These are phyloP conservation scores for Pogonognathellus flavescens DNA, from an alignment of 1,140 invertebrate genomes.

Conservation along the genomic window DNA sequence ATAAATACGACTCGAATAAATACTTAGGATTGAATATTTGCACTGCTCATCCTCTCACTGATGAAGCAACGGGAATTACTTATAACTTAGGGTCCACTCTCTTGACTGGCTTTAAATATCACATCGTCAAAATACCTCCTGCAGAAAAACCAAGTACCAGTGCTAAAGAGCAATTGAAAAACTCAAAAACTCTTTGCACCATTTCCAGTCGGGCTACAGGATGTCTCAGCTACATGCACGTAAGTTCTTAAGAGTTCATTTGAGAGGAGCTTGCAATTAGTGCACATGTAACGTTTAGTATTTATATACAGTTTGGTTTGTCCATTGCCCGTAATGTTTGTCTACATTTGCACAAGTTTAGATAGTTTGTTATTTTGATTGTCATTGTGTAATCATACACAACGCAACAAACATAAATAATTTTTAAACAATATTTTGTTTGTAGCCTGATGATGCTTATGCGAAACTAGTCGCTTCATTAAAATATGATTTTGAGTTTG, in stretches of 20 bases:
- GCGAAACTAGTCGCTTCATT: too few species aligned
- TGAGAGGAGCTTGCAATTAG: too few species aligned
- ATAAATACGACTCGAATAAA: constrained; percentile 62
- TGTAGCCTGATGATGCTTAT: too few species aligned
- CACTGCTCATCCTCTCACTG: constrained; percentile 57
- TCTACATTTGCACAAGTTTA: too few species aligned
- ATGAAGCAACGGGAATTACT: constrained; percentile 61
- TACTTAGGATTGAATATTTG: constrained; percentile 58
- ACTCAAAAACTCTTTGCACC: constrained; percentile 53
- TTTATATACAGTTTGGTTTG: too few species aligned
- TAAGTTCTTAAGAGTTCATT: constrained; percentile 23
- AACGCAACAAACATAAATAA: too few species aligned
- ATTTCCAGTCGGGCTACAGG: constrained; percentile 35
- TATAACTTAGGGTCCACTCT: constrained; percentile 61
- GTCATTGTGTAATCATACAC: too few species aligned
- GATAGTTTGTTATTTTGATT: too few species aligned
- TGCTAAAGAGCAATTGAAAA: constrained; percentile 55
- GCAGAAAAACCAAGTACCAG: neutral
- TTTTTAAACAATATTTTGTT: too few species aligned
- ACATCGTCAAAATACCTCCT: constrained; percentile 59
- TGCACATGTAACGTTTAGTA: too few species aligned
- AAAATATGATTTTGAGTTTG: too few species aligned
- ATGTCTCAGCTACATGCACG: constrained; percentile 53
- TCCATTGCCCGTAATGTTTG: too few species aligned
- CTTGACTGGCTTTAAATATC: constrained; percentile 60